phyloP scores from a whole-genome alignment of 2,797 vertebrate genomes.

The Notoglanidium macrostoma region DNA sequence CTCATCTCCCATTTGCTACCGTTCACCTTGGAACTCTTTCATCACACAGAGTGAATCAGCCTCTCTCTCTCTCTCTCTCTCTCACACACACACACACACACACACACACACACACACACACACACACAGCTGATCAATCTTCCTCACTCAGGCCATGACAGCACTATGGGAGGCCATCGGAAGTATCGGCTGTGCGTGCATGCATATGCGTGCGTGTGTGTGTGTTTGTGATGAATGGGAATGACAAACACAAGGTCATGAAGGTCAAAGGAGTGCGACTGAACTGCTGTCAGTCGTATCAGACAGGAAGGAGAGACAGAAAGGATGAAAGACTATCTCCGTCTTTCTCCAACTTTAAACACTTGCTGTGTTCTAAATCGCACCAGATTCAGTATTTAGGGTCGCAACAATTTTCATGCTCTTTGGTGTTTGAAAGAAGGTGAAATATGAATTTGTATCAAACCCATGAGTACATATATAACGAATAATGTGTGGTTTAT shows the following conservation, averaged over 20 bases:
- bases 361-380: neutral
- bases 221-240: conserved; percentile 74
- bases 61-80: neutral
- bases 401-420: neutral
- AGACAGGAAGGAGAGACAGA: conserved; percentile 2
- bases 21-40: conserved; percentile 23
- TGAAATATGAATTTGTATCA: neutral
- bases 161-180: conserved; percentile 39
- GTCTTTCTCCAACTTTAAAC: neutral
- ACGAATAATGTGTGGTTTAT: neutral
- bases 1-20: conserved; percentile 27
- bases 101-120: conserved; percentile 4
- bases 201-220: conserved; percentile 37
- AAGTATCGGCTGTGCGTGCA: conserved; percentile 22
- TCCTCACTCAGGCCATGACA: conserved; percentile 57
- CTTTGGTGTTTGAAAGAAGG: neutral
- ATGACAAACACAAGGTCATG: conserved; percentile 77
- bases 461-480: neutral
- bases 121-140: conserved; percentile 68
- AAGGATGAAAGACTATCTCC: conserved; percentile 8
- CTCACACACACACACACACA: conserved; percentile 18
- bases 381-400: neutral
- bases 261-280: conserved; percentile 67
- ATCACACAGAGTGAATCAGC: neutral
- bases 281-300: conserved; percentile 53